phyloP scores from a whole-genome alignment of 2,797 vertebrate species.

The Enoplosus armatus region DNA sequence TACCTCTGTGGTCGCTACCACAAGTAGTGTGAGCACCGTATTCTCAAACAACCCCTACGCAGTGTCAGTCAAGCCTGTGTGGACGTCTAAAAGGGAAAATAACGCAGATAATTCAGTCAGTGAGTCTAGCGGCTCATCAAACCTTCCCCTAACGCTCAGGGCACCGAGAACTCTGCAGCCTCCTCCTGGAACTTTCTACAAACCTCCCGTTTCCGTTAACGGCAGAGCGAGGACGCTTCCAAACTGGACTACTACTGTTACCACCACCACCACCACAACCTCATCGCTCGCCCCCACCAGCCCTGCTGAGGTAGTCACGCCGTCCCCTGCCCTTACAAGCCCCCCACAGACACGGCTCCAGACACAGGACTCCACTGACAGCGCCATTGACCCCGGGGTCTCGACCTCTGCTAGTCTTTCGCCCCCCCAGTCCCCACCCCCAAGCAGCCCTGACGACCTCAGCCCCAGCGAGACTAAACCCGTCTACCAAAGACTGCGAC shows the following conservation, averaged over 20 bases:
- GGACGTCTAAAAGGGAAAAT: constrained; percentile 83
- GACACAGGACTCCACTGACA: constrained; percentile 78
- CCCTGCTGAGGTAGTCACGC: constrained; percentile 14
- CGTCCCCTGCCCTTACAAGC: constrained; percentile 53
- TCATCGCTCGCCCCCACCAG: constrained; percentile 10
- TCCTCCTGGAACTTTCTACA: constrained; percentile 95
- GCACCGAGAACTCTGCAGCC: constrained; percentile 92
- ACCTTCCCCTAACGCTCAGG: constrained; percentile 81
- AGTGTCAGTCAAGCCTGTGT: constrained; percentile 72
- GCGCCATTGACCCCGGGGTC: constrained; percentile 66
- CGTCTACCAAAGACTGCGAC: constrained; percentile 90
- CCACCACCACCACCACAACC: constrained; percentile 45
- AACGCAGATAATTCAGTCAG: constrained; percentile 40
- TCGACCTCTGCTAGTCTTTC: constrained; percentile 65
- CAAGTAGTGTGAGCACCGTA: constrained; percentile 51
- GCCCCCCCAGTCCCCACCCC: constrained; percentile 78
- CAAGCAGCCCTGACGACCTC: constrained; percentile 84
- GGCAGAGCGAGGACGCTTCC: constrained; percentile 78
- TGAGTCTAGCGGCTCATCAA: constrained; percentile 74
- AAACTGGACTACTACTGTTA: constrained; percentile 72
- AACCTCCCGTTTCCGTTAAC: constrained; percentile 86
- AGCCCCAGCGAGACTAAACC: constrained; percentile 84
- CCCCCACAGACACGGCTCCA: constrained; percentile 64
- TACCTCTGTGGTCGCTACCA: constrained; percentile 29
- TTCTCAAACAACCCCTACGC: constrained; percentile 80